Percentiles rank a stretch among this genome's conserved stretches.
Conservation (phyloP, 2,888 invertebrate genomes). For the Drosophila demipolita region DNA sequence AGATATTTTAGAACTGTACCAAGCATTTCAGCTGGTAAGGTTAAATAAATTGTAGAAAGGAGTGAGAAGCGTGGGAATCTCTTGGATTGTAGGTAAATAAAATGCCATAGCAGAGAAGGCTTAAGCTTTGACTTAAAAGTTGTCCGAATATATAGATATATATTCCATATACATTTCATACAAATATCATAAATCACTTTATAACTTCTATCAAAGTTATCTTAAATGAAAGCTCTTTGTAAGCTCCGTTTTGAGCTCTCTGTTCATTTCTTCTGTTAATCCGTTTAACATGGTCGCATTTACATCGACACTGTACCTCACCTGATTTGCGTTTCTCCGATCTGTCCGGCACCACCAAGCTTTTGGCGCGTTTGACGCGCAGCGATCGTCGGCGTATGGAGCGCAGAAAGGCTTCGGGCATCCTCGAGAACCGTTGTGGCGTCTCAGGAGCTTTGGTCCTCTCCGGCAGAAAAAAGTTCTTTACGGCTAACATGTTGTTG, state of each 20-base stretch:
- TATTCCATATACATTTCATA: neutral
- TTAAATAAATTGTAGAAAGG: neutral
- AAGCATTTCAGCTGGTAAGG: neutral
- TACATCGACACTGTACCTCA: constrained; percentile 84
- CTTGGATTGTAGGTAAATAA: neutral
- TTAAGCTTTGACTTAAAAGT: neutral
- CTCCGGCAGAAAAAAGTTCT: constrained; percentile 90
- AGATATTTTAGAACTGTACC: neutral
- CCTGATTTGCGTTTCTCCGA: constrained; percentile 92
- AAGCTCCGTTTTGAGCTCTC: neutral
- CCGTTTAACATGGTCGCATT: constrained; percentile 56
- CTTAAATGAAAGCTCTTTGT: neutral
- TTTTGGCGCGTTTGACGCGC: constrained; percentile 91
- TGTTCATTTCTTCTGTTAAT: neutral
- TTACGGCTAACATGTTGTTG: constrained; percentile 88
- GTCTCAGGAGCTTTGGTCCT: constrained; percentile 86
- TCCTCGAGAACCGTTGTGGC: constrained; percentile 87
- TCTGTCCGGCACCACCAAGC: constrained; percentile 88
- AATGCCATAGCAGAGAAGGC: neutral
- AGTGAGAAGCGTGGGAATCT: neutral
- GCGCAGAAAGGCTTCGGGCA: constrained; percentile 91
- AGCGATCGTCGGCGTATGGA: constrained; percentile 90
- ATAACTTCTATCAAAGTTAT: neutral
- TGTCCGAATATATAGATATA: neutral
- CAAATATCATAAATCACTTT: neutral